A percentile compares a stretch with the other conserved stretches of the same genome.
Evolutionary conservation across 2,113 vertebrate species (phyloP).

Genomic region (Epinephelus fuscoguttatus): DNA sequence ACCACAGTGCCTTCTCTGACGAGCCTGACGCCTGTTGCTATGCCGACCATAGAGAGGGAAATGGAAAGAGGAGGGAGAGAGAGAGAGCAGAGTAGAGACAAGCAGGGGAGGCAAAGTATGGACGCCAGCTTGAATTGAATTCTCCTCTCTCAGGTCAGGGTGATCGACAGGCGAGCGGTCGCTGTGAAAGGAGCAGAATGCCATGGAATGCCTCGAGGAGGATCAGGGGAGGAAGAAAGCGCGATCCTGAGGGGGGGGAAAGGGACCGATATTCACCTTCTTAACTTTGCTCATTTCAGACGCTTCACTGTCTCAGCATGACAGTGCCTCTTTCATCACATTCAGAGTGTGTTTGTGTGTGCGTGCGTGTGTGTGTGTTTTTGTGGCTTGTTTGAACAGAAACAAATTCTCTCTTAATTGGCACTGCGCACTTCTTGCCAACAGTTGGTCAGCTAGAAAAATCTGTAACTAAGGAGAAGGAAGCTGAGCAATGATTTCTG

Average conservation of each 20-base stretch:
- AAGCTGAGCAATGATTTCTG: slow-evolving; percentile 75
- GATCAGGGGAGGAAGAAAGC: slow-evolving; percentile 41
- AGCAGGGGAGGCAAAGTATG: slow-evolving; percentile 54
- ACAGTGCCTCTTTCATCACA: slow-evolving; percentile 78
- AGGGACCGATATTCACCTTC: slow-evolving; percentile 64
- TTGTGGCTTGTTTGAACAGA: slow-evolving; percentile 66
- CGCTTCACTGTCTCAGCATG: slow-evolving; percentile 52
- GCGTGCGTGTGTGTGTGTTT: slow-evolving; percentile 34
- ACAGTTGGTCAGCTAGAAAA: slow-evolving; percentile 79
- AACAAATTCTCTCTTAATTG: slow-evolving; percentile 81
- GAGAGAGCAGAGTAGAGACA: slow-evolving; percentile 27
- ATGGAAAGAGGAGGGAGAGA: slow-evolving; percentile 59
- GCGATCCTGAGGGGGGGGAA: slow-evolving; percentile 3
- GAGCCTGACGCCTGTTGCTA: slow-evolving; percentile 84
- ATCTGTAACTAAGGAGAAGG: slow-evolving; percentile 72
- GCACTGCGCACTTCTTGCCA: slow-evolving; percentile 74
- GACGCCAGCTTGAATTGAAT: slow-evolving; percentile 62
- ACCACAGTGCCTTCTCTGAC: slow-evolving; percentile 79
- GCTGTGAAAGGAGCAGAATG: slow-evolving; percentile 66
- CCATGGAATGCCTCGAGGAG: slow-evolving; percentile 68
- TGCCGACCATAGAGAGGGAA: slow-evolving; percentile 80
- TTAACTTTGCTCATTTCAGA: slow-evolving; percentile 64
- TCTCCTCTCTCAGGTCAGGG: slow-evolving; percentile 67
- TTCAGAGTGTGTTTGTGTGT: slow-evolving; percentile 51
- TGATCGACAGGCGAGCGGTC: slow-evolving; percentile 62